phyloP scores from a whole-genome alignment of 2,888 invertebrate species.

The Napeogenes sylphis region DNA sequence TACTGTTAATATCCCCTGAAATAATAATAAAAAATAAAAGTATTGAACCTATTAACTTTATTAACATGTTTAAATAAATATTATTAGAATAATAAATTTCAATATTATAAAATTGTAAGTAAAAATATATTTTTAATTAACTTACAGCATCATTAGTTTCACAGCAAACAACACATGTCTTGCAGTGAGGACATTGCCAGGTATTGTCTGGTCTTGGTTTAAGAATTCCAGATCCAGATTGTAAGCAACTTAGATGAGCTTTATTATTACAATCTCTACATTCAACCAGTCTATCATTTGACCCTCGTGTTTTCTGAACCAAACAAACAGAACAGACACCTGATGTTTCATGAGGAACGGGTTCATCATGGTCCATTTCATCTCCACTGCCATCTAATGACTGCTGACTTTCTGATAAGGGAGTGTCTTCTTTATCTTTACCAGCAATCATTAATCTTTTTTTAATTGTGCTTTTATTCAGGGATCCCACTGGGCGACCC shows the following conservation, averaged over 20 bases:
- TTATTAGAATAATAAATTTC: too few species aligned
- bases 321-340: conserved; percentile 81
- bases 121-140: conserved; percentile 32
- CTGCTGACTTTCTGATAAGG: conserved; percentile 60
- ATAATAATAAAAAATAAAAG: conserved; percentile 14
- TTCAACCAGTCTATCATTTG: conserved; percentile 80
- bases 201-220: conserved; percentile 81
- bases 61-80: too few species aligned
- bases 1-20: conserved; percentile 83
- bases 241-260: conserved; percentile 84
- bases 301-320: conserved; percentile 76
- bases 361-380: conserved; percentile 64
- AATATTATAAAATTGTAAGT: too few species aligned
- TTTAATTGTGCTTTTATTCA: conserved; percentile 79
- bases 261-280: conserved; percentile 86
- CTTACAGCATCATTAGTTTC: conserved; percentile 86
- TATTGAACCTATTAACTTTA: too few species aligned
- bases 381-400: conserved; percentile 68
- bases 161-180: conserved; percentile 89
- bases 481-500: conserved; percentile 80
- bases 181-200: conserved; percentile 95
- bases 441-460: conserved; percentile 62
- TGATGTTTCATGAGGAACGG: conserved; percentile 63
- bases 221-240: conserved; percentile 81
- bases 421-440: conserved; percentile 59